Percentiles rank a stretch among this genome's conserved stretches.
Conservation (phyloP, 2,888 invertebrate species). For the Drosophila pseudotalamancana region DNA sequence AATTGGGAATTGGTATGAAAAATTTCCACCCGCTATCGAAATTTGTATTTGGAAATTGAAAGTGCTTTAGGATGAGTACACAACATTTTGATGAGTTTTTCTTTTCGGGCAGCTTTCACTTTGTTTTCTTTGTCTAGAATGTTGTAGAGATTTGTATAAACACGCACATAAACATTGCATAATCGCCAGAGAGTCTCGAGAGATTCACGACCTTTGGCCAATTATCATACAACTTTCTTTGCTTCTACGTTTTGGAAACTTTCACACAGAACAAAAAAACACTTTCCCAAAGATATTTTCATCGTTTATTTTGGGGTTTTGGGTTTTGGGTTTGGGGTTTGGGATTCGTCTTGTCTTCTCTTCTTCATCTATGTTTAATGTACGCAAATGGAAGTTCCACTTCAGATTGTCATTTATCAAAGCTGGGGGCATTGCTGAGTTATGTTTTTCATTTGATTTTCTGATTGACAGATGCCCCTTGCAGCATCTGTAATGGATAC, state of each 20-base stretch:
- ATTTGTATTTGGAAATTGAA: conserved; percentile 51
- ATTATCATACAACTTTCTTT: conserved; percentile 66
- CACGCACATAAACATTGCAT: conserved; percentile 57
- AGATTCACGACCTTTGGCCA: conserved; percentile 61
- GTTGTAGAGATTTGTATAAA: conserved; percentile 24
- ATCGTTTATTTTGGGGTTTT: conserved; percentile 1
- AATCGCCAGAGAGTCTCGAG: conserved; percentile 35
- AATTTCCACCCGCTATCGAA: conserved; percentile 60
- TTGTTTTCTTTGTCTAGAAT: conserved; percentile 61
- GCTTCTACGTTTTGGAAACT: conserved; percentile 39
- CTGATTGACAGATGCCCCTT: conserved; percentile 57
- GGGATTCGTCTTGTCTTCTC: neutral
- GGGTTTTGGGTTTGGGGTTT: too few relatives aligned
- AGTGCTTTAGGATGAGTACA: conserved; percentile 67
- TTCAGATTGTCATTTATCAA: conserved; percentile 68
- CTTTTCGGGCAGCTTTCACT: conserved; percentile 59
- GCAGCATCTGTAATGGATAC: conserved; percentile 55
- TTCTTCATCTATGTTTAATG: neutral
- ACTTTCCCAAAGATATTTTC: conserved; percentile 42
- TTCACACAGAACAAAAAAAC: conserved; percentile 65
- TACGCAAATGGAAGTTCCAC: conserved; percentile 40
- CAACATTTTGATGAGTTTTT: conserved; percentile 14
- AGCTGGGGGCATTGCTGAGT: conserved; percentile 37
- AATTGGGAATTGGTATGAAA: conserved; percentile 21
- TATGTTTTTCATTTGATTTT: conserved; percentile 69